These are phyloP conservation scores for Brassicogethes aeneus DNA, from an alignment of 2,888 invertebrate genomes.

Conservation along the genomic window DNA sequence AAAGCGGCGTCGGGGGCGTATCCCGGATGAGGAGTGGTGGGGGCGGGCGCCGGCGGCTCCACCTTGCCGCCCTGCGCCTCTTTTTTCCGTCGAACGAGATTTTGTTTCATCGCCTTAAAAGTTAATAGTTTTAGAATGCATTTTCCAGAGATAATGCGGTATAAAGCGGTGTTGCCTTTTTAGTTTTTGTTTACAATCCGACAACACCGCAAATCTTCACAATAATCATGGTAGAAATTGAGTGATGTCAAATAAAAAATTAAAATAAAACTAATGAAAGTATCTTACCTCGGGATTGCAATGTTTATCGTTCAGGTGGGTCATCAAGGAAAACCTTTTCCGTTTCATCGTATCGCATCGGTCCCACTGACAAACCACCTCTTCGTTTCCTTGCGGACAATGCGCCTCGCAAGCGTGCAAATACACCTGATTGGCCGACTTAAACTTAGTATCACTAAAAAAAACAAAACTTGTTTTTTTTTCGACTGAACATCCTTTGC, in stretches of 20 bases:
- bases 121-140: constrained; percentile 45
- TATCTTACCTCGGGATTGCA: constrained; percentile 67
- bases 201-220: no score
- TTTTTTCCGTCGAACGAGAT: constrained; percentile 58
- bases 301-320: constrained; percentile 93
- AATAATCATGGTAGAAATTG: no score
- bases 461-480: constrained; percentile 8
- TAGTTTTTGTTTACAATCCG: no score
- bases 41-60: constrained; percentile 41
- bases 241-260: no score
- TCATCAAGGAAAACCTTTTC: constrained; percentile 89
- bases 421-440: constrained; percentile 70
- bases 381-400: constrained; percentile 60
- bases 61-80: constrained; percentile 45
- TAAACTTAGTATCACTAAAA: constrained; percentile 53
- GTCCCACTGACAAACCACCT: constrained; percentile 85
- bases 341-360: constrained; percentile 83
- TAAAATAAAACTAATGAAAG: not conserved
- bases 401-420: constrained; percentile 81
- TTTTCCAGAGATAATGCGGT: no score
- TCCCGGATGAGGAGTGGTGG: constrained; percentile 58
- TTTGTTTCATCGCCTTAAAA: constrained; percentile 50
- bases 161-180: no score
- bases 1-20: constrained; percentile 93
- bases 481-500: no score